These are phyloP conservation scores for Apotomis turbidana DNA, from an alignment of 2,888 invertebrate genomes.

Conservation along the genomic window DNA sequence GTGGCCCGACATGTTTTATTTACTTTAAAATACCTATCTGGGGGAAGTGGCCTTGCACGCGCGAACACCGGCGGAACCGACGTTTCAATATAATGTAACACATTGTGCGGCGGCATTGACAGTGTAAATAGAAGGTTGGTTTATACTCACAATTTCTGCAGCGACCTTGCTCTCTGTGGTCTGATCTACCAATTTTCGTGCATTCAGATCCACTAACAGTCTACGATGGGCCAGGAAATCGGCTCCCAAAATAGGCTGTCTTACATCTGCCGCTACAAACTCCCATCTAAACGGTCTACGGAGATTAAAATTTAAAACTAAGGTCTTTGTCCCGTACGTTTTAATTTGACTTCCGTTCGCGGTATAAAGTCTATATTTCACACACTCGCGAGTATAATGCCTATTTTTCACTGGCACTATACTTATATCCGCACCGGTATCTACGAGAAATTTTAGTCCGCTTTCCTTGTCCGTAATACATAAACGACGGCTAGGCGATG, in stretches of 20 bases:
- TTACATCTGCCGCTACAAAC: conserved; percentile 39
- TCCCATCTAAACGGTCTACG: conserved; percentile 39
- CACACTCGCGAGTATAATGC: background rate
- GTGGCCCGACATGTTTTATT: no score
- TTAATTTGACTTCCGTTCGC: conserved; percentile 42
- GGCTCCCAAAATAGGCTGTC: conserved; percentile 5
- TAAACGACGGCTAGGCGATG: background rate
- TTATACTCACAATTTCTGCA: conserved; percentile 1
- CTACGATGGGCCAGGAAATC: conserved; percentile 41
- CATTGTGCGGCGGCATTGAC: background rate
- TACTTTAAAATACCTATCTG: conserved; percentile 12
- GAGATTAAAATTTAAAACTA: conserved; percentile 32
- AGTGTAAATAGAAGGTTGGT: no score
- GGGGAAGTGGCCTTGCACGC: conserved; percentile 12
- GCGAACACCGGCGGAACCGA: background rate
- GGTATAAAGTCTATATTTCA: conserved; percentile 38
- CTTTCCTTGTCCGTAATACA: background rate
- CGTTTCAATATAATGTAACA: conserved; percentile 1
- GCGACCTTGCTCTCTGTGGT: conserved; percentile 29
- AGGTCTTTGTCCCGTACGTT: conserved; percentile 39
- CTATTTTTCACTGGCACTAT: background rate
- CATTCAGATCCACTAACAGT: conserved; percentile 38
- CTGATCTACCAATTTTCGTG: conserved; percentile 33
- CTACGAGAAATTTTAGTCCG: conserved; percentile 1
- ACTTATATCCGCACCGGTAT: background rate